Percentiles rank a stretch among this genome's conserved stretches.
These are phyloP conservation scores for Cyrtodaria siliqua DNA, from an alignment of 2,888 invertebrate genomes.

Conservation along the genomic window DNA sequence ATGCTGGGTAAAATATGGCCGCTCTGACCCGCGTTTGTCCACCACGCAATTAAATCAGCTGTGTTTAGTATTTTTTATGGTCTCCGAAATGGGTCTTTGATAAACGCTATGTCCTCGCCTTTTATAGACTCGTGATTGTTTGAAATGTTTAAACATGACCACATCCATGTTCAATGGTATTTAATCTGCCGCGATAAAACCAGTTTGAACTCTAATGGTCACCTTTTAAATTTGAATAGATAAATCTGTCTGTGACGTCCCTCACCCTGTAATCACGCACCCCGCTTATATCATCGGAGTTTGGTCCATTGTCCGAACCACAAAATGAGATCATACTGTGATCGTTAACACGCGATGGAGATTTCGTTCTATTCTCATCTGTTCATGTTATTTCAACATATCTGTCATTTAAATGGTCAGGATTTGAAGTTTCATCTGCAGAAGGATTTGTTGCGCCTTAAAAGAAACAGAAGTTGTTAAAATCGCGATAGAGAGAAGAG, in stretches of 20 bases:
- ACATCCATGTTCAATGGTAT: no score
- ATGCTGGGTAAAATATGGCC: conserved; percentile 44
- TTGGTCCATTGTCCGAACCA: background rate
- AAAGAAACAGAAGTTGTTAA: no score
- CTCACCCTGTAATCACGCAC: conserved; percentile 17
- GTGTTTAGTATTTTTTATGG: conserved; percentile 41
- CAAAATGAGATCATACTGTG: background rate
- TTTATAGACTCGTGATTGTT: no score
- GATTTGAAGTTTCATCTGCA: no score
- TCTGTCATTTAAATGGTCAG: no score
- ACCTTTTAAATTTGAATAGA: conserved; percentile 20
- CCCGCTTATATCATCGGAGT: conserved; percentile 4
- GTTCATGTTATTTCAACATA: no score
- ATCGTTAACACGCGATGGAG: no score
- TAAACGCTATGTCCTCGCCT: conserved; percentile 15
- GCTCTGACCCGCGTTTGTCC: conserved; percentile 45
- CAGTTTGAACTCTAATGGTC: conserved; percentile 20
- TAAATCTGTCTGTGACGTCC: conserved; percentile 27
- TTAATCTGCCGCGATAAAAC: no score
- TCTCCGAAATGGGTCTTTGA: conserved; percentile 16
- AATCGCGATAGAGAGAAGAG: no score
- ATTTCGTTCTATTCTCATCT: no score
- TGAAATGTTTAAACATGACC: no score
- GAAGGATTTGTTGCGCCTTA: no score
- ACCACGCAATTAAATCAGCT: conserved; percentile 23